Percentiles rank a stretch among this genome's conserved stretches.
These are phyloP conservation scores for Nasonovia ribisnigri DNA, from an alignment of 2,888 invertebrate genomes.

Conservation along the genomic window DNA sequence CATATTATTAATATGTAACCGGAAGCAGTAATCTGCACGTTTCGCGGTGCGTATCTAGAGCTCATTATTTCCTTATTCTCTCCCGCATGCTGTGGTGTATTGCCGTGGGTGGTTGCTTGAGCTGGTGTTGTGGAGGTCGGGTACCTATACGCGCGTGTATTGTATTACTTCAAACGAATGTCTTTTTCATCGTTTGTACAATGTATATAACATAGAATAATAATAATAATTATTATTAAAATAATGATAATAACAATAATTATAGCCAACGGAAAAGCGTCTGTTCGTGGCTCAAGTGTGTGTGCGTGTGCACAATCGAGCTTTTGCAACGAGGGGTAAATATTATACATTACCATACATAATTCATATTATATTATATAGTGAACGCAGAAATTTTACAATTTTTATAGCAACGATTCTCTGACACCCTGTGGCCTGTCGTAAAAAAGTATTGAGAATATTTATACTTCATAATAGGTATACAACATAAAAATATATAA, in stretches of 20 bases:
- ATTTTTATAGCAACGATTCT: neutral
- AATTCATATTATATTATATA: neutral
- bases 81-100: neutral
- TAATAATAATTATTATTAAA: neutral
- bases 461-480: neutral
- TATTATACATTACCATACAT: neutral
- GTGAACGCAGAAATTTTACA: neutral
- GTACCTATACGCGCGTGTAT: neutral
- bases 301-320: neutral
- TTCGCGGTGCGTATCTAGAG: neutral
- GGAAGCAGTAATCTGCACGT: neutral
- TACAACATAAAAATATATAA: neutral
- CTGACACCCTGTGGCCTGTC: neutral
- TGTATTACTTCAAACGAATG: neutral
- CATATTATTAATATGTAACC: neutral
- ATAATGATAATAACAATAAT: neutral
- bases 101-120: neutral
- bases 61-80: neutral
- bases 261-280: neutral
- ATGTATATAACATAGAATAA: neutral
- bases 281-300: slow-evolving; percentile 21
- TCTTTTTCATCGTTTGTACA: neutral
- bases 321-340: neutral
- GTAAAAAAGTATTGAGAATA: neutral
- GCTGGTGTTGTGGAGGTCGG: neutral